Evolutionary conservation across 2,797 vertebrate species (phyloP).

Genomic region (Melanotaenia pygmaea): DNA sequence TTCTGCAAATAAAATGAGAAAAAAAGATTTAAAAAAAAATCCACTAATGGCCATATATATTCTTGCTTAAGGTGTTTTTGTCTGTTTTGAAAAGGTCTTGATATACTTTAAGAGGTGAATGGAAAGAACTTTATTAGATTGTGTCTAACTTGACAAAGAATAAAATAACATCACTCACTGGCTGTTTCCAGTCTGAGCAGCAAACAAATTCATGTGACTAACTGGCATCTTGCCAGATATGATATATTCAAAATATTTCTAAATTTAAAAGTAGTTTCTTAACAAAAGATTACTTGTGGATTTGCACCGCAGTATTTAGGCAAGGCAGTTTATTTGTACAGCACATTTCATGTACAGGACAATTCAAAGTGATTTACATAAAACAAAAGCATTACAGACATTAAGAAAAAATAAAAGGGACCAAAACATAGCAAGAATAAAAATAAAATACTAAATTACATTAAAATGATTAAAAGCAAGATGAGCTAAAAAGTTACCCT

Average conservation of each 20-base stretch:
- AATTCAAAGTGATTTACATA: no score
- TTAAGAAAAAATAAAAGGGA: no score
- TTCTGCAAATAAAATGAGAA: neutral
- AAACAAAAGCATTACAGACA: no score
- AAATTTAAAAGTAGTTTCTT: neutral
- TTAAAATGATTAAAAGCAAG: no score
- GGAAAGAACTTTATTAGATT: neutral
- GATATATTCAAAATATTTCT: neutral
- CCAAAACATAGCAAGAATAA: no score
- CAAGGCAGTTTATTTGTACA: no score
- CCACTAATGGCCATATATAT: neutral
- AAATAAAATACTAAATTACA: no score
- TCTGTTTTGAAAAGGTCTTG: neutral
- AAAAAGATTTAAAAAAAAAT: neutral
- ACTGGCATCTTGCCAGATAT: neutral
- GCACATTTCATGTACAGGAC: no score
- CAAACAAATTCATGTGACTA: neutral
- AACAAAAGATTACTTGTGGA: neutral
- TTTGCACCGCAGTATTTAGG: neutral
- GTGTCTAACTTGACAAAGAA: neutral
- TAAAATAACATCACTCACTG: neutral
- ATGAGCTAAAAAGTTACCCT: no score
- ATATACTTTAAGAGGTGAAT: neutral
- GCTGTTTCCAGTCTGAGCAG: neutral
- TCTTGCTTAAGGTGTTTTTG: neutral